These are phyloP conservation scores for Molothrus ater DNA, from an alignment of 2,797 vertebrate species.

Conservation along the genomic window DNA sequence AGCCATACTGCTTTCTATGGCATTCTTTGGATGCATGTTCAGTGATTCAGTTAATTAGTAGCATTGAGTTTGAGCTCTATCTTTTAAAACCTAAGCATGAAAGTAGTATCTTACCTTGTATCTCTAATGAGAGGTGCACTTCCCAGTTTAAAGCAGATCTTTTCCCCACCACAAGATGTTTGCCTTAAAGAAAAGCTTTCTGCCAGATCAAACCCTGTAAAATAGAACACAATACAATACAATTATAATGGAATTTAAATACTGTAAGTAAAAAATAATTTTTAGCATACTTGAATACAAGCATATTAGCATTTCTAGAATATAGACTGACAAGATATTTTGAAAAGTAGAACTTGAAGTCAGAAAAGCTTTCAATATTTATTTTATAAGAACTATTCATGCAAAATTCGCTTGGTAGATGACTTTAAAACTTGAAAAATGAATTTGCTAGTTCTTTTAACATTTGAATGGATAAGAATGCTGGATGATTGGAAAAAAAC, in stretches of 20 bases:
- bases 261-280: not conserved
- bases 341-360: not conserved
- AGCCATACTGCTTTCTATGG: not conserved
- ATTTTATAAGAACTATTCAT: not conserved
- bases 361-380: not conserved
- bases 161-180: slow-evolving; percentile 82
- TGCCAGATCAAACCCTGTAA: slow-evolving; percentile 91
- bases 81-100: not conserved
- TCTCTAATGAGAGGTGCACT: slow-evolving; percentile 87
- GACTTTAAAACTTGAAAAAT: not conserved
- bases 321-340: not conserved
- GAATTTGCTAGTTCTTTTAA: not conserved
- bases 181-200: slow-evolving; percentile 89
- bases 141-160: slow-evolving; percentile 89
- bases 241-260: not conserved
- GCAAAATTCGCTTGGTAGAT: not conserved
- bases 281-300: not conserved
- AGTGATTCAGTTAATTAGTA: not conserved
- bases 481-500: not conserved
- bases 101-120: slow-evolving; percentile 79
- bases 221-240: slow-evolving; percentile 25
- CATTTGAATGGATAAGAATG: not conserved
- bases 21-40: not conserved
- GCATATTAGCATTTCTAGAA: not conserved
- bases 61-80: not conserved